These are phyloP conservation scores for Scaptomyza cyrtandrae DNA, from an alignment of 2,888 invertebrate species.

Conservation along the genomic window DNA sequence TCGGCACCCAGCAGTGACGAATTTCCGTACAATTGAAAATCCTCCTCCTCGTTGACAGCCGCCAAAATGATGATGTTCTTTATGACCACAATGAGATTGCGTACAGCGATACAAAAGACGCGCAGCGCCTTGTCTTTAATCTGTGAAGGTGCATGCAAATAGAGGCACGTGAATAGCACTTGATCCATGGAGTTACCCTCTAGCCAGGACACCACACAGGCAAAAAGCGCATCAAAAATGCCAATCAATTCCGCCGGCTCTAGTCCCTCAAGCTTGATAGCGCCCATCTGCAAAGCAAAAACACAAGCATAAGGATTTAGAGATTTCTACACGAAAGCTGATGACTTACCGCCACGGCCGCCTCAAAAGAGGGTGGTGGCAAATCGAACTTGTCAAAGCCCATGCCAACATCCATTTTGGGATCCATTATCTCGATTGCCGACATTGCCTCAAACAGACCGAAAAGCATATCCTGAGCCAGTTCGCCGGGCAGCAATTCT, in stretches of 20 bases:
- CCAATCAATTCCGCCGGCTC: conserved; percentile 93
- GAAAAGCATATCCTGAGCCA: conserved; percentile 95
- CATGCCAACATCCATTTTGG: conserved; percentile 99
- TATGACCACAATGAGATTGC: conserved; percentile 95
- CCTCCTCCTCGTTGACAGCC: conserved; percentile 97
- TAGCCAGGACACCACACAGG: conserved; percentile 98
- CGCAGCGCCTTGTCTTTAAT: conserved; percentile 93
- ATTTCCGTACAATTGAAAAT: conserved; percentile 95
- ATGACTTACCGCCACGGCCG: conserved; percentile 90
- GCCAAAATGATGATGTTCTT: conserved; percentile 95
- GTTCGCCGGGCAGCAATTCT: conserved; percentile 94
- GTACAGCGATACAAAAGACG: conserved; percentile 93
- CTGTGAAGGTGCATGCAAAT: conserved; percentile 94
- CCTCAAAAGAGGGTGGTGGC: conserved; percentile 93
- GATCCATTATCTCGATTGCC: conserved; percentile 99
- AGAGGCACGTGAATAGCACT: conserved; percentile 98
- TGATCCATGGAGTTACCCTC: conserved; percentile 98
- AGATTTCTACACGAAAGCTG: background rate
- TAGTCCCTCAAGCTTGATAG: conserved; percentile 91
- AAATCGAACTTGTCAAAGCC: conserved; percentile 94
- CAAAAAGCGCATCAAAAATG: conserved; percentile 96
- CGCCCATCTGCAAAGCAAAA: conserved; percentile 86
- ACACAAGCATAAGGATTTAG: background rate
- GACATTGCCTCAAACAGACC: conserved; percentile 99
- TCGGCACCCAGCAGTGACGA: conserved; percentile 92